Evolutionary conservation across 1,140 invertebrate species (phyloP), one percentile per base, ranked within the genome.

Genomic region (Cyphomyrmex costatus): DNA sequence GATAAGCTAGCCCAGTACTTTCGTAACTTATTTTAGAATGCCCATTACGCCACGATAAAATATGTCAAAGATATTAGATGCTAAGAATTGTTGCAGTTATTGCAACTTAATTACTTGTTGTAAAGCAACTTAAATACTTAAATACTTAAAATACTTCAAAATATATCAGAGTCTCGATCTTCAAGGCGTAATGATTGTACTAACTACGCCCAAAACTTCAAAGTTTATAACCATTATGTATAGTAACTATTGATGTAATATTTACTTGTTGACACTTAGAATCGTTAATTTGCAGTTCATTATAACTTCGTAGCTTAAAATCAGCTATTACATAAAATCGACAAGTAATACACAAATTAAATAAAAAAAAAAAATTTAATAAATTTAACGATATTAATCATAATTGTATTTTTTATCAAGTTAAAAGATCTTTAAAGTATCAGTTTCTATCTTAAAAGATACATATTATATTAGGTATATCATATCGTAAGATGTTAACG

Each of bases 201-300:
- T 3, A 70, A 6, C n/a, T 53, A 70, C 1, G 14, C 14, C 1
- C 8, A 10, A 56, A 56, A 68, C 21, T 70, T 42, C 6, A 14
- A 4, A 33, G n/a, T 56, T 14, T 3, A 30, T 42, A 68, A 68
- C 27, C 3, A 2, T 33, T n/a, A n/a, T 0, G 7, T 21, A 78
- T 21, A 78, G 36, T 19, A 70, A 68, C 3, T 42, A 42, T 27
- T 21, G 63, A 10, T 78, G 36, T 68, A 79, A 79, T 79, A 65
- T n/a, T 53, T 56, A 7, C 10, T 66, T n/a, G n/a, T 66, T 27
- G 12, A 66, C 8, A 51, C 14, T 49, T 78, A 19, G 2, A 66
- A 36, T 36, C 14, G 5, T n/a, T 3, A 46, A 21, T 33, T 24
- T 27, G 1, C 7, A 27, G 5, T 78, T 76, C 1, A 19, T 36